These are phyloP conservation scores for Bostrychus sinensis DNA, from an alignment of 2,113 vertebrate species.

Conservation along the genomic window DNA sequence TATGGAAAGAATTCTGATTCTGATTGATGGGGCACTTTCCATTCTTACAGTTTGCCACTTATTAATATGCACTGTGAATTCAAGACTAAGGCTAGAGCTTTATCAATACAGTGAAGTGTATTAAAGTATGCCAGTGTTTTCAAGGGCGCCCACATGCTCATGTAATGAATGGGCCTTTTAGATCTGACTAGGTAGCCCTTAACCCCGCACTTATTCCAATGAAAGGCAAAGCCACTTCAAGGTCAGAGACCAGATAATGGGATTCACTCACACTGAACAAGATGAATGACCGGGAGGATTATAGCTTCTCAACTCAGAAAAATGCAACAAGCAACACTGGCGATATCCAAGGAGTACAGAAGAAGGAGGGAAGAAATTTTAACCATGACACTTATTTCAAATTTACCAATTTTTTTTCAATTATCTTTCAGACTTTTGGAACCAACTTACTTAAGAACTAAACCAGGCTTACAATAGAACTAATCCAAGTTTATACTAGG, in stretches of 20 bases:
- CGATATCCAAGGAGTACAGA: conserved; percentile 3
- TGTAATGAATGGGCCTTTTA: conserved; percentile 30
- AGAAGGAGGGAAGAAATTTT: neutral
- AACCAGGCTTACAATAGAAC: no score
- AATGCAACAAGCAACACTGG: conserved; percentile 4
- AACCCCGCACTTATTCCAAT: conserved; percentile 41
- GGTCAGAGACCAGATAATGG: conserved; percentile 52
- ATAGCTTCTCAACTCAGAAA: conserved; percentile 35
- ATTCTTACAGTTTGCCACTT: no score
- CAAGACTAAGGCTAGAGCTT: neutral
- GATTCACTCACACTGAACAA: conserved; percentile 50
- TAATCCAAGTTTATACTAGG: no score
- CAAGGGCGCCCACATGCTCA: conserved; percentile 11
- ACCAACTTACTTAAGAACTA: no score
- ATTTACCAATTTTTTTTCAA: no score
- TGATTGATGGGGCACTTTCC: neutral
- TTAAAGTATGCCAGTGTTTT: conserved; percentile 22
- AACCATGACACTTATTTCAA: neutral
- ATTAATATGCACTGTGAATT: no score
- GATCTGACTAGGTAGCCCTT: conserved; percentile 27
- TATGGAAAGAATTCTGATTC: neutral
- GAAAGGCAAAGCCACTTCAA: conserved; percentile 49
- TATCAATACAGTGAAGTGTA: conserved; percentile 9
- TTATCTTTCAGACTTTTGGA: no score
- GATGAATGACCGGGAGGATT: conserved; percentile 35